Percentiles rank a stretch among this genome's conserved stretches.
These are phyloP conservation scores for Mamestra configurata DNA, from an alignment of 1,140 invertebrate species.

Conservation along the genomic window DNA sequence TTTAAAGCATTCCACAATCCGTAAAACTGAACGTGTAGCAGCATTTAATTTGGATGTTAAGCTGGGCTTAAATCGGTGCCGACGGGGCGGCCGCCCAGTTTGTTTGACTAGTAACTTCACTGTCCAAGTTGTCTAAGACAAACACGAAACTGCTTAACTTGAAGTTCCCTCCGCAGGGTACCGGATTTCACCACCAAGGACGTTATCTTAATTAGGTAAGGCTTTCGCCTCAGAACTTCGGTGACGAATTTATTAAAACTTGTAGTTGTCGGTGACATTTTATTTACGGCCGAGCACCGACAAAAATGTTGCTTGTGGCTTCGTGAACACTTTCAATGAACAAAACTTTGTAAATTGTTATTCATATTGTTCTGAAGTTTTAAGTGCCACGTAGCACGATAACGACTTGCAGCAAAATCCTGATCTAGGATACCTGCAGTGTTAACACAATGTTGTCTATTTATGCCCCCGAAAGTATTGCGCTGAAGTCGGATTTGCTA, in stretches of 20 bases:
- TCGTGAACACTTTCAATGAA: slow-evolving; percentile 36
- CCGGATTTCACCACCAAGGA: slow-evolving; percentile 61
- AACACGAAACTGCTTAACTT: slow-evolving; percentile 78
- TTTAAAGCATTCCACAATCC: slow-evolving; percentile 51
- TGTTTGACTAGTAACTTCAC: slow-evolving; percentile 79
- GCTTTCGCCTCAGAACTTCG: slow-evolving; percentile 59
- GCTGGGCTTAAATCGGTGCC: slow-evolving; percentile 63
- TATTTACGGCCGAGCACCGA: slow-evolving; percentile 32
- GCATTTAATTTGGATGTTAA: slow-evolving; percentile 73
- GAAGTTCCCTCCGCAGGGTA: slow-evolving; percentile 55
- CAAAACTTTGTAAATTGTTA: slow-evolving; percentile 32
- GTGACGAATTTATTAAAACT: slow-evolving; percentile 69
- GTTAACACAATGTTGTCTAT: slow-evolving; percentile 13
- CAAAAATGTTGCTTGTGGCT: slow-evolving; percentile 25
- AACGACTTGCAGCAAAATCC: background rate
- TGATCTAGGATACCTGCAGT: slow-evolving; percentile 14
- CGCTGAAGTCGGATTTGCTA: background rate
- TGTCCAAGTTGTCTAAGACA: slow-evolving; percentile 80
- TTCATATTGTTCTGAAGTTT: slow-evolving; percentile 39
- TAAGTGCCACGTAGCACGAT: slow-evolving; percentile 14
- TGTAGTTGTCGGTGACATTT: slow-evolving; percentile 54
- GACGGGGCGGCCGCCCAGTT: slow-evolving; percentile 57
- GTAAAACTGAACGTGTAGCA: slow-evolving; percentile 57
- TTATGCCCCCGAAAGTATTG: slow-evolving; percentile 4
- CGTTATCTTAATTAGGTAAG: slow-evolving; percentile 72